Percentiles rank a stretch among this genome's conserved stretches.
Conservation (phyloP, 2,888 invertebrate species). For the Brachynemurus nebulosus region DNA sequence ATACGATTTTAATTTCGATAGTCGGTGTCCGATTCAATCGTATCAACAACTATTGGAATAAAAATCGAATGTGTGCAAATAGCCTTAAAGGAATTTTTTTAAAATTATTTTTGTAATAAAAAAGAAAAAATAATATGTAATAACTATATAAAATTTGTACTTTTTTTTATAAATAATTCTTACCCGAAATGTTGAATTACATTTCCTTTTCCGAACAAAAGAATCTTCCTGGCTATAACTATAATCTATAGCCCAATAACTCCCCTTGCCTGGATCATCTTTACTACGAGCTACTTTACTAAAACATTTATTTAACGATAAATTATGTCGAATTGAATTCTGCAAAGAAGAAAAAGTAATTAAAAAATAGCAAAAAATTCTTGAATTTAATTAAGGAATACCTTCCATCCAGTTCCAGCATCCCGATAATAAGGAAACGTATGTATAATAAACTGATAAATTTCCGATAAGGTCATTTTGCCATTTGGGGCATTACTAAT, state of each 20-base stretch:
- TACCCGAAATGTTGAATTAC: constrained; percentile 4
- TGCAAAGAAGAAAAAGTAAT: constrained; percentile 29
- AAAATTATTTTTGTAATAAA: too few relatives aligned
- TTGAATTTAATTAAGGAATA: constrained; percentile 26
- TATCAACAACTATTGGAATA: too few relatives aligned
- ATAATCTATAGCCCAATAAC: constrained; percentile 47
- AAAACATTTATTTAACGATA: constrained; percentile 59
- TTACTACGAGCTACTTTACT: constrained; percentile 56
- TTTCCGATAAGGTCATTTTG: constrained; percentile 60
- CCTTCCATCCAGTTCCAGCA: constrained; percentile 59
- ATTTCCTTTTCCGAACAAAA: constrained; percentile 35
- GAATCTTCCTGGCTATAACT: constrained; percentile 41
- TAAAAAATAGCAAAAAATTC: constrained; percentile 3
- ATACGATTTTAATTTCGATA: too few relatives aligned
- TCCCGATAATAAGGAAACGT: constrained; percentile 58
- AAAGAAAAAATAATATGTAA: too few relatives aligned
- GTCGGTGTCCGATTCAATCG: too few relatives aligned
- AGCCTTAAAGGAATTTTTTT: too few relatives aligned
- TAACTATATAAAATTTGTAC: background rate
- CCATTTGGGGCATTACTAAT: constrained; percentile 51
- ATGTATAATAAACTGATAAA: constrained; percentile 57
- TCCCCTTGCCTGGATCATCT: constrained; percentile 58
- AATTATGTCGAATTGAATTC: constrained; percentile 59
- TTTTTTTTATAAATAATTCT: background rate
- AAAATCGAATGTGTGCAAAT: too few relatives aligned